These are phyloP conservation scores for Tupiocoris notatus DNA, from an alignment of 2,888 invertebrate species.

Conservation along the genomic window DNA sequence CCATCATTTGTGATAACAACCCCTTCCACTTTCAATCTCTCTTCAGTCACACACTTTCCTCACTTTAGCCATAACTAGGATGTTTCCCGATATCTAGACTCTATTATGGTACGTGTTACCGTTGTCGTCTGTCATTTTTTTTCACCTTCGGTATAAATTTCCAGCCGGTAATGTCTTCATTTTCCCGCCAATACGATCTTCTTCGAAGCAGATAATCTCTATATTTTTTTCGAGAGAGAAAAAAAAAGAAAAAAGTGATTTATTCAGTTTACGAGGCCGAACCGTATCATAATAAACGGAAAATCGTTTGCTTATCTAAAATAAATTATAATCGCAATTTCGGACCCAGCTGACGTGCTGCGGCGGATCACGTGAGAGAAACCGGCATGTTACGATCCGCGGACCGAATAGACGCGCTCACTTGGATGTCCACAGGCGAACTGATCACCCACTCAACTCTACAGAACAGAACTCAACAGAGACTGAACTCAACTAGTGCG, in stretches of 20 bases:
- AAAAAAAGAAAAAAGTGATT: no score
- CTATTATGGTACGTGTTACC: no score
- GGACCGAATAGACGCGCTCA: neutral
- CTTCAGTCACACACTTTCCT: neutral
- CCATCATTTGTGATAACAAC: constrained; percentile 24
- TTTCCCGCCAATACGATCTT: no score
- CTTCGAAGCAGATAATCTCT: no score
- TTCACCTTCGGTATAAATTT: neutral
- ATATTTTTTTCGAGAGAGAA: no score
- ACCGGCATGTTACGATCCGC: neutral
- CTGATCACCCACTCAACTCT: neutral
- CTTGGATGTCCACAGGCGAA: neutral
- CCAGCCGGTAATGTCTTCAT: neutral
- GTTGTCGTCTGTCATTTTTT: no score
- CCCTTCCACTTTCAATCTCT: constrained; percentile 15
- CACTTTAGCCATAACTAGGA: neutral
- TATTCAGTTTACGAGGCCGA: no score
- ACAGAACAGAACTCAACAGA: neutral
- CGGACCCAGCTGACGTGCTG: neutral
- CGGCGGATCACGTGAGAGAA: neutral
- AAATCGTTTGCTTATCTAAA: no score
- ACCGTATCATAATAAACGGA: no score
- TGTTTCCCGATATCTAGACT: no score
- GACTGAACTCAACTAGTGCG: neutral
- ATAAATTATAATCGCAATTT: no score